Conservation (phyloP, 2,113 vertebrate species). For the Isichthys henryi region DNA sequence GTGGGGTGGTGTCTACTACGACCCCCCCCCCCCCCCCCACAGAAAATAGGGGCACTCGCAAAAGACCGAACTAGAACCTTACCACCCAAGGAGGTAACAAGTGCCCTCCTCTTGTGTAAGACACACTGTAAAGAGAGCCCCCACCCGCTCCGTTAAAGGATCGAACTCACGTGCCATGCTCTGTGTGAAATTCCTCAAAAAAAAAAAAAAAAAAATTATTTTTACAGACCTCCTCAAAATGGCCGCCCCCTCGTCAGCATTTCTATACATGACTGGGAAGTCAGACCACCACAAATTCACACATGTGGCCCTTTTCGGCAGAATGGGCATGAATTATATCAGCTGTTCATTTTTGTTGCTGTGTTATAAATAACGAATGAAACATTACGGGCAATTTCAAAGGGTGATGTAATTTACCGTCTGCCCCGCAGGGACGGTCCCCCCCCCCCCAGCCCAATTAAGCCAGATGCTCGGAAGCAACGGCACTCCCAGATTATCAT, state of each 20-base stretch:
- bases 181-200: constrained; percentile 7
- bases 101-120: not conserved
- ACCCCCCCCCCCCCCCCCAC: not conserved
- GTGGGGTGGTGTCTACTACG: not conserved
- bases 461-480: constrained; percentile 28
- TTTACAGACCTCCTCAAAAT: not conserved
- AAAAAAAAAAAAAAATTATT: not conserved
- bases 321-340: constrained; percentile 29
- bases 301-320: not conserved
- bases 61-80: not conserved
- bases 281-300: not conserved
- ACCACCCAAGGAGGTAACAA: not conserved
- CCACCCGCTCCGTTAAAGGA: not conserved
- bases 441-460: constrained; percentile 20
- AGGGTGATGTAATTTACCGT: constrained; percentile 47
- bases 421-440: constrained; percentile 29
- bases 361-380: constrained; percentile 63
- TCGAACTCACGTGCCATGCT: not conserved
- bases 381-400: constrained; percentile 53
- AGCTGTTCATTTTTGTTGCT: constrained; percentile 50
- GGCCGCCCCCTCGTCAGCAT: not conserved
- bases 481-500: not conserved
- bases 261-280: constrained; percentile 13
- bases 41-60: not conserved
- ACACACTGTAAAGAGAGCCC: constrained; percentile 1